phyloP scores from a whole-genome alignment of 2,113 vertebrate species.

The Orientallactaga bullata region DNA sequence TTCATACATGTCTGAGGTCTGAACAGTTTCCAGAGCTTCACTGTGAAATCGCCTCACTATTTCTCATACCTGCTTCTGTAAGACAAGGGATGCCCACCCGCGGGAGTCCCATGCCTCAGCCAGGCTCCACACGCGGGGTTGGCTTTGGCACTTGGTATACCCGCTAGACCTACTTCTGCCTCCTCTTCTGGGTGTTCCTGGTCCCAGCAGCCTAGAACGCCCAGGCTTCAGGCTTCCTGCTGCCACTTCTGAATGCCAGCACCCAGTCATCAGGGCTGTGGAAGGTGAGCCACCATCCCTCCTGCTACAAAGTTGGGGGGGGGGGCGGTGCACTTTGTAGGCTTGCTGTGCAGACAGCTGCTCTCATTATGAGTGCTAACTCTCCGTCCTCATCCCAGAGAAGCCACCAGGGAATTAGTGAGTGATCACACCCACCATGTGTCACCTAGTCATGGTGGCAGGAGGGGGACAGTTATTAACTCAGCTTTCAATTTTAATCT shows the following conservation, averaged over 20 bases:
- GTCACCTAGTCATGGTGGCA: background rate
- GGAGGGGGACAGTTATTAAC: background rate
- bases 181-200: background rate
- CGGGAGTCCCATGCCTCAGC: rapidly evolving
- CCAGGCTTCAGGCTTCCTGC: background rate
- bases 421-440: rapidly evolving
- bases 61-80: background rate
- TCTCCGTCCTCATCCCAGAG: background rate
- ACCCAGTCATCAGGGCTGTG: rapidly evolving
- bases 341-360: background rate
- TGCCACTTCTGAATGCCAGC: too few species aligned
- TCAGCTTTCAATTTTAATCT: background rate
- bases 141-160: background rate
- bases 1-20: background rate
- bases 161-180: background rate
- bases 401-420: background rate
- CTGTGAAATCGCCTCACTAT: rapidly evolving
- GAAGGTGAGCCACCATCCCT: rapidly evolving
- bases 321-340: background rate
- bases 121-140: background rate
- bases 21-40: background rate
- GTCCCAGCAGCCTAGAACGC: too few species aligned
- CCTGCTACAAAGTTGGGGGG: background rate
- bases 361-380: background rate
- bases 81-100: too few species aligned